phyloP scores from a whole-genome alignment of 2,113 vertebrate genomes.

The Entosphenus tridentatus region DNA sequence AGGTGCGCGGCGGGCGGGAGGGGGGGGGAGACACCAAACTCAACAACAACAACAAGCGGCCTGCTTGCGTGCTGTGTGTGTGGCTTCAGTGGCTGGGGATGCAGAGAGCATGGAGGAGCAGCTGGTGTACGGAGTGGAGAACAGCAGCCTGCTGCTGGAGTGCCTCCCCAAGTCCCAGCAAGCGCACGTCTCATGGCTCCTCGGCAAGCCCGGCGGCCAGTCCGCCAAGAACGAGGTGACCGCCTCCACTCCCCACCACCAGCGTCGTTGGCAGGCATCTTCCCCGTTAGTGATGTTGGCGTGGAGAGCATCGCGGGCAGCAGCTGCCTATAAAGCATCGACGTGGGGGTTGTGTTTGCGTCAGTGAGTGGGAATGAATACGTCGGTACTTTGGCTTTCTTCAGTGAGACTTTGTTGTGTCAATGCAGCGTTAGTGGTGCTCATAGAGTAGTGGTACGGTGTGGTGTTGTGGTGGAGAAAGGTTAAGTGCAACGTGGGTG shows the following conservation, averaged over 20 bases:
- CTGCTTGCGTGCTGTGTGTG: too few relatives aligned
- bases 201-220: background rate
- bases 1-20: too few relatives aligned
- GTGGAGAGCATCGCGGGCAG: background rate
- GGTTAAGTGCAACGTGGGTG: too few relatives aligned
- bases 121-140: slow-evolving; percentile 82
- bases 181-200: slow-evolving; percentile 57
- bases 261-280: too few relatives aligned
- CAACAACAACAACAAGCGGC: too few relatives aligned
- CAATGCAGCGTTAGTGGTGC: too few relatives aligned
- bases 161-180: slow-evolving; percentile 82
- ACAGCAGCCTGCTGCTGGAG: slow-evolving; percentile 90
- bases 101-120: slow-evolving; percentile 28
- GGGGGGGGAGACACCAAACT: too few relatives aligned
- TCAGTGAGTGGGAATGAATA: background rate
- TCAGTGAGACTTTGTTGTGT: too few relatives aligned
- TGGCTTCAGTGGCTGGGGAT: background rate
- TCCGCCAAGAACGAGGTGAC: background rate
- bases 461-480: too few relatives aligned
- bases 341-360: background rate
- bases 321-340: background rate
- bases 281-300: background rate
- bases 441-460: too few relatives aligned
- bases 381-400: too few relatives aligned
- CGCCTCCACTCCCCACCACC: background rate